A percentile compares a stretch with the other conserved stretches of the same genome.
Evolutionary conservation across 1,140 invertebrate genomes (phyloP).

Genomic region (Gonioctena quinquepunctata): DNA sequence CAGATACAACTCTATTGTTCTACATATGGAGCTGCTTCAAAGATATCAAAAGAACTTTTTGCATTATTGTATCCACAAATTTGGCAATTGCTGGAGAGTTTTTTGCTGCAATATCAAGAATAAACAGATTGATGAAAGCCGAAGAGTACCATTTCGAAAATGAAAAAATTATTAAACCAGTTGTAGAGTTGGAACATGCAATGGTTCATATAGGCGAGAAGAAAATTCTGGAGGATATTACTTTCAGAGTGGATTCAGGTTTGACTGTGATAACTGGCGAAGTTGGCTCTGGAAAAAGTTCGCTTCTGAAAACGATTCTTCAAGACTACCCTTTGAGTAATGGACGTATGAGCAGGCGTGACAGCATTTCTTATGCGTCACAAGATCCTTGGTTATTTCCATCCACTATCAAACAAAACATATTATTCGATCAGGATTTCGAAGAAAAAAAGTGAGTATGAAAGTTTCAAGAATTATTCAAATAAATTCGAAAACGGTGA

Average conservation of each 20-base stretch:
- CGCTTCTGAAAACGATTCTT: conserved; percentile 71
- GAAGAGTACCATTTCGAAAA: conserved; percentile 29
- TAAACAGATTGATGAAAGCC: conserved; percentile 34
- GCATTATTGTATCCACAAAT: conserved; percentile 73
- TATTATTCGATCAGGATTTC: conserved; percentile 62
- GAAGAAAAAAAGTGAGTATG: conserved; percentile 61
- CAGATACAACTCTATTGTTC: conserved; percentile 77
- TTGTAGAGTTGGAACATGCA: conserved; percentile 34
- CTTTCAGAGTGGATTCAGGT: conserved; percentile 64
- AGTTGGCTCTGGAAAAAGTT: conserved; percentile 82
- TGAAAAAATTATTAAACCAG: conserved; percentile 9
- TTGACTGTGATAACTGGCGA: conserved; percentile 75
- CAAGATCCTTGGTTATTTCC: conserved; percentile 81
- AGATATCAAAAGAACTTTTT: conserved; percentile 71
- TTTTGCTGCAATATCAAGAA: conserved; percentile 31
- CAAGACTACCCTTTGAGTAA: conserved; percentile 68
- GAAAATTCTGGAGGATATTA: conserved; percentile 59
- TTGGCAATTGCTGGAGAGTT: conserved; percentile 62
- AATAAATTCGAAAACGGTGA: too few species aligned
- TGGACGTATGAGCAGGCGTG: conserved; percentile 67
- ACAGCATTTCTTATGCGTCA: conserved; percentile 77
- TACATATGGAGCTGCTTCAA: conserved; percentile 76
- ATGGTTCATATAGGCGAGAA: conserved; percentile 39
- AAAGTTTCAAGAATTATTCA: too few species aligned
- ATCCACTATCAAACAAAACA: conserved; percentile 65